Evolutionary conservation across 2,113 vertebrate species (phyloP).

Genomic region (Tenebrosternarchus preto): DNA sequence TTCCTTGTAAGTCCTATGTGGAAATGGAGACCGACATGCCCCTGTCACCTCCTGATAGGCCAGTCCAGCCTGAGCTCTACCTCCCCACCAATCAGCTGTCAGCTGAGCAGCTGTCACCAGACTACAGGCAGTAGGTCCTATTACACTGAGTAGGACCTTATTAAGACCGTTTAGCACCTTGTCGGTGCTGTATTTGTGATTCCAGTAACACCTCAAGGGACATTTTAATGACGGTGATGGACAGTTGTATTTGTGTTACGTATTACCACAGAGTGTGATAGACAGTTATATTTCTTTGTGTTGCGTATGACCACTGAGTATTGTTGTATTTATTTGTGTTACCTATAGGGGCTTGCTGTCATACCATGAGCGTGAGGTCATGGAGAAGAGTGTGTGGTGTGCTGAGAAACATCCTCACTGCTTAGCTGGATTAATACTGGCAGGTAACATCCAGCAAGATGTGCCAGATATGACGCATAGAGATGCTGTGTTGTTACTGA

Average conservation of each 20-base stretch:
- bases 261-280: neutral
- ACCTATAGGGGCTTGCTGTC: conserved; percentile 63
- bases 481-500: no score
- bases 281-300: neutral
- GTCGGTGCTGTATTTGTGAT: no score
- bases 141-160: neutral
- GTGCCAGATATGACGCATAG: no score
- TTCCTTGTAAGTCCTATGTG: conserved; percentile 33
- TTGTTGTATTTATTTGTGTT: neutral
- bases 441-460: conserved; percentile 59
- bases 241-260: neutral
- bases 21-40: conserved; percentile 69
- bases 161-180: neutral
- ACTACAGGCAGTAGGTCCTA: conserved; percentile 56
- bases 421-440: conserved; percentile 62
- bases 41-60: conserved; percentile 48
- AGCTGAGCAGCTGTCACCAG: conserved; percentile 54
- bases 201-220: no score
- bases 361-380: conserved; percentile 48
- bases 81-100: conserved; percentile 51
- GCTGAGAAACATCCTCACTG: conserved; percentile 69
- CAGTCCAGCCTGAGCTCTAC: conserved; percentile 14
- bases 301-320: neutral
- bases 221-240: no score
- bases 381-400: conserved; percentile 65